Evolutionary conservation across 2,797 vertebrate genomes (phyloP), one percentile per base, ranked within the genome.

Genomic region (Acomys russatus): DNA sequence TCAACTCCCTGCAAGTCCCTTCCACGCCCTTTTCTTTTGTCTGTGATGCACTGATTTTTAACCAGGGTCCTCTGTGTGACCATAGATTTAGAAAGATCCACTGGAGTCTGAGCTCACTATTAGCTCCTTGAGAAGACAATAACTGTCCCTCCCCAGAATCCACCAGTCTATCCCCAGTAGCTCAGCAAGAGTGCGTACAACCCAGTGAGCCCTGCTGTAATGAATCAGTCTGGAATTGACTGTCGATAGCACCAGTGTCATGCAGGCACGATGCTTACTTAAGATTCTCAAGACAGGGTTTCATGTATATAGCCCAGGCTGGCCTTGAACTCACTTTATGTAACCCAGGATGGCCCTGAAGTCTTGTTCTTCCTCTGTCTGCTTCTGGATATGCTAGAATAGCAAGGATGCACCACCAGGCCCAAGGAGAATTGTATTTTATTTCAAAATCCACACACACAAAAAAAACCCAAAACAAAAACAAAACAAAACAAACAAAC

Each of bases 401-500:
- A 38, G 35, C 25, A 74, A 25, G 17, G 15, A 33, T 61, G 14
- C 3, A 73, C 70, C 33, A 71, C 70, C 86, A 44, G 38, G 70
- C 17, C 17, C 70, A 88, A 28, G 20, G 3, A 90, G 56, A 5
- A 5, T 64, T 88, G 10, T 8, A 35, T 88, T 95, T 95, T 78
- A 95, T 70, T 85, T 83, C 86, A 77, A 84, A n/a, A 28, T 85
- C 56, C 92, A 15, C 35, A 94, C 61, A 63, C 61, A 63, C 20
- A 23, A 4, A 63, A 3, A 15, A 15, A 15, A 33, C n/a, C n/a
- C n/a, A n/a, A n/a, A n/a, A n/a, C n/a, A n/a, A n/a, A n/a, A n/a
- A n/a, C n/a, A n/a, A n/a, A n/a, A n/a, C n/a, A n/a, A n/a, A n/a
- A n/a, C n/a, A n/a, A n/a, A n/a, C n/a, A n/a, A n/a, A n/a, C n/a